Conservation (phyloP, 2,888 invertebrate species). For the Amphipoea oculea region DNA sequence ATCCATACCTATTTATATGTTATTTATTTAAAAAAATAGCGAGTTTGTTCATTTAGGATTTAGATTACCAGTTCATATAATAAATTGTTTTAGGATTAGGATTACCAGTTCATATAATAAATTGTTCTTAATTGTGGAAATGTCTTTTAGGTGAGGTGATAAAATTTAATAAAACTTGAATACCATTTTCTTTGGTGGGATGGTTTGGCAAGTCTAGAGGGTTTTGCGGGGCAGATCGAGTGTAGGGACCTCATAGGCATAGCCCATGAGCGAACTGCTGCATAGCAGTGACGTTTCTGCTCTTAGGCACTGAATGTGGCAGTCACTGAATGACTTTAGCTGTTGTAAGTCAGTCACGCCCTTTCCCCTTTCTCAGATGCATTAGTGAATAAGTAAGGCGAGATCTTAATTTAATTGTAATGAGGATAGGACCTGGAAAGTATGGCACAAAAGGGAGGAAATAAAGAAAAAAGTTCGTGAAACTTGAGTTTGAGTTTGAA, state of each 20-base stretch:
- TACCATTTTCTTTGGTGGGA: no score
- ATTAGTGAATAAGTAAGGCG: neutral
- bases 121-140: neutral
- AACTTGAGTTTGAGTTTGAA: no score
- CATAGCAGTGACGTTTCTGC: neutral
- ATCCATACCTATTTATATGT: constrained; percentile 5
- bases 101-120: constrained; percentile 1
- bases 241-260: neutral
- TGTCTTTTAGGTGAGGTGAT: neutral
- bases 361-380: neutral
- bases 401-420: neutral
- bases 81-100: no score
- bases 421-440: neutral
- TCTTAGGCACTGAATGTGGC: neutral
- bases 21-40: neutral
- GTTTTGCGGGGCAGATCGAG: neutral
- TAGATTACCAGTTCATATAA: neutral
- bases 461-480: neutral
- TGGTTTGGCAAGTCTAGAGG: neutral
- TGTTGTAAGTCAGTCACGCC: no score
- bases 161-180: neutral
- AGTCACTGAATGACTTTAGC: neutral
- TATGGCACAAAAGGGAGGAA: neutral
- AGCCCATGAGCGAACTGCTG: neutral
- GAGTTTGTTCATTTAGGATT: constrained; percentile 1